Base-by-base conservation (phyloP, 2,113 vertebrate species). In the Entomyzon cyanotis region DNA sequence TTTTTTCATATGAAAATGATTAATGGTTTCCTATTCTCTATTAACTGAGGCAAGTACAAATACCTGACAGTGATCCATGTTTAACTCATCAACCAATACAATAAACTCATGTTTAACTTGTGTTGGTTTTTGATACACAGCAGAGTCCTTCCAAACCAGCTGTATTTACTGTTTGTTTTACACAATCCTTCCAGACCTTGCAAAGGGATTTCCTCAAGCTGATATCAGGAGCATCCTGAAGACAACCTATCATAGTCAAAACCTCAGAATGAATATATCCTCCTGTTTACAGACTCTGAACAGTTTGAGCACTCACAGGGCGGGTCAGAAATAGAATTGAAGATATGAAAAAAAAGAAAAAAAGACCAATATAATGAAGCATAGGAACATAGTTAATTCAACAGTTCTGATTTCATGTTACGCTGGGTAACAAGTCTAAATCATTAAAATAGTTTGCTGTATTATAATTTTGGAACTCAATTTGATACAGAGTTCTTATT, bases 281-380 rank as follows among this genome's bases (percentile, higher is more conserved):
- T 62, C 3, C 27, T 64, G 3, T 77, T 81, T 47, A 7, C 30
- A 67, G 52, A 63, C 19, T 39, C 52, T 91, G n/a, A 75, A 23
- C 5, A 63, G 21, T 31, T 27, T 28, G 33, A 77, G 19, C 13
- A 35, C 13, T 73, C 41, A 65, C 7, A 56, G 23, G 11, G 8
- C 30, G 65, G 33, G 7, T 5, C 50, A 64, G 39, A 74, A 80
- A 52, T 10, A 73, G 52, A 69, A 74, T 5, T 52, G n/a, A 78
- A 50, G 5, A 39, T 5, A 33, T 15, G 79, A 78, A 73, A 28
- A 1, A 2, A 39, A 17, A 4, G 50, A 55, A 39, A 19, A 37
- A 41, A 74, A 47, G 10, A 10, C 2, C 3, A 33, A 21, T 49
- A 11, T 22, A 70, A 22, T 0, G 2, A 67, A 67, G 6, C n/a